Percentiles rank a stretch among this genome's conserved stretches.
Conservation (phyloP, 2,888 invertebrate species). For the Lampropteryx suffumata region DNA sequence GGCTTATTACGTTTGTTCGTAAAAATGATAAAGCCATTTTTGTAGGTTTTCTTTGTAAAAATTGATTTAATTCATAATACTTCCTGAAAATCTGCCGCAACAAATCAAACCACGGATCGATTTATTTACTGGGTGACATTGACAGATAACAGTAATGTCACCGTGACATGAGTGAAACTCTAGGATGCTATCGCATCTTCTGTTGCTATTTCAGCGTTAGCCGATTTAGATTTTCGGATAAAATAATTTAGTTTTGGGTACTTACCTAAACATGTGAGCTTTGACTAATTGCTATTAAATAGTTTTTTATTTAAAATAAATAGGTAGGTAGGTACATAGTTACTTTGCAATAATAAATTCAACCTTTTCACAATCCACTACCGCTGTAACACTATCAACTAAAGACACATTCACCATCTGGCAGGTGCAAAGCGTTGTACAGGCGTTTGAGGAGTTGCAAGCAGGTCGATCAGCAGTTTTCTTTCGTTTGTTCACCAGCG, state of each 20-base stretch:
- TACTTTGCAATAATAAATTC: slow-evolving; percentile 54
- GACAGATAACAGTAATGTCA: too few species aligned
- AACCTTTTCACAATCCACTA: slow-evolving; percentile 54
- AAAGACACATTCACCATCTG: slow-evolving; percentile 61
- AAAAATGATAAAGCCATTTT: slow-evolving; percentile 73
- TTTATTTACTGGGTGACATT: too few species aligned
- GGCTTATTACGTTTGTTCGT: slow-evolving; percentile 61
- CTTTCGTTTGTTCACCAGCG: slow-evolving; percentile 37
- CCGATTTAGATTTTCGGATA: too few species aligned
- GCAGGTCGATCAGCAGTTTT: slow-evolving; percentile 32
- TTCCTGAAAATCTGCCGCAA: slow-evolving; percentile 29
- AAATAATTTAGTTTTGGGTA: too few species aligned
- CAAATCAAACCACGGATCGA: background rate
- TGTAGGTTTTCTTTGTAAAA: slow-evolving; percentile 2
- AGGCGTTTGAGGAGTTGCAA: slow-evolving; percentile 51
- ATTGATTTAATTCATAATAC: slow-evolving; percentile 52
- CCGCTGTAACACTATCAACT: slow-evolving; percentile 50
- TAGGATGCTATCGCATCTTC: too few species aligned
- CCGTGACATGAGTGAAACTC: too few species aligned
- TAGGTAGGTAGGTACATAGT: background rate
- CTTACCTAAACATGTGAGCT: too few species aligned
- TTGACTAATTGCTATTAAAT: too few species aligned
- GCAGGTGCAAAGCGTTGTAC: slow-evolving; percentile 54
- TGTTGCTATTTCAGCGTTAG: too few species aligned
- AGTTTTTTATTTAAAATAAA: too few species aligned